Percentiles rank a stretch among this genome's conserved stretches.
Conservation (phyloP, 1,140 invertebrate species). For the Rhagoletis zephyria region DNA sequence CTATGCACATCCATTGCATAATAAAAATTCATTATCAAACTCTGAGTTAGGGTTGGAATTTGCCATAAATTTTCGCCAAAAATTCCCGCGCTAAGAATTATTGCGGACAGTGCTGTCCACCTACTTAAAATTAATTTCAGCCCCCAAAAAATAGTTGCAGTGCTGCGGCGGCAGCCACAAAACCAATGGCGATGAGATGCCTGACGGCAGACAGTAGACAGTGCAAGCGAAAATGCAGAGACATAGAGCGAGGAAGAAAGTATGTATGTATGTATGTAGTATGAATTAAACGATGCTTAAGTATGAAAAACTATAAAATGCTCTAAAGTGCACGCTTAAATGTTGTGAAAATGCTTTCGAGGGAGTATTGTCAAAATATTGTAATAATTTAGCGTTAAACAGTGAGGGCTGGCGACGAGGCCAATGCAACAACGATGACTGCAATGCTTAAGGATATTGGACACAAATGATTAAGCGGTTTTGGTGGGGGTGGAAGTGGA, state of each 20-base stretch:
- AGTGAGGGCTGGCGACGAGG: slow-evolving; percentile 7
- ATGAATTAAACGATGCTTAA: slow-evolving; percentile 34
- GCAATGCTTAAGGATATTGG: background rate
- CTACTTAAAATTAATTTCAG: slow-evolving; percentile 55
- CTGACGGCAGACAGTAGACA: background rate
- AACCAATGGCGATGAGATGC: background rate
- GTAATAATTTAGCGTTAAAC: slow-evolving; percentile 49
- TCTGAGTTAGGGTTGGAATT: background rate
- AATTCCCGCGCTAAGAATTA: slow-evolving; percentile 53
- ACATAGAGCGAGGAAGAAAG: background rate
- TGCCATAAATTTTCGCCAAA: slow-evolving; percentile 51
- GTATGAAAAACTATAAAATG: background rate
- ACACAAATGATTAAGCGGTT: background rate
- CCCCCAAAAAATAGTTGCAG: slow-evolving; percentile 41
- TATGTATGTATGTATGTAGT: background rate
- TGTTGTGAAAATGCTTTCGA: slow-evolving; percentile 21
- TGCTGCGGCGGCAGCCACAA: background rate
- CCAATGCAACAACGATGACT: background rate
- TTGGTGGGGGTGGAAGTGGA: background rate
- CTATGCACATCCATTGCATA: slow-evolving; percentile 23
- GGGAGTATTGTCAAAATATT: slow-evolving; percentile 53
- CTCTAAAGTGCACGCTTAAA: slow-evolving; percentile 30
- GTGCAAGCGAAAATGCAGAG: background rate
- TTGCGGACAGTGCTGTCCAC: slow-evolving; percentile 54
- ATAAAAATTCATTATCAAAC: slow-evolving; percentile 51